Base-by-base conservation (phyloP, 2,797 vertebrate genomes). In the Sebastes hubbsi region DNA sequence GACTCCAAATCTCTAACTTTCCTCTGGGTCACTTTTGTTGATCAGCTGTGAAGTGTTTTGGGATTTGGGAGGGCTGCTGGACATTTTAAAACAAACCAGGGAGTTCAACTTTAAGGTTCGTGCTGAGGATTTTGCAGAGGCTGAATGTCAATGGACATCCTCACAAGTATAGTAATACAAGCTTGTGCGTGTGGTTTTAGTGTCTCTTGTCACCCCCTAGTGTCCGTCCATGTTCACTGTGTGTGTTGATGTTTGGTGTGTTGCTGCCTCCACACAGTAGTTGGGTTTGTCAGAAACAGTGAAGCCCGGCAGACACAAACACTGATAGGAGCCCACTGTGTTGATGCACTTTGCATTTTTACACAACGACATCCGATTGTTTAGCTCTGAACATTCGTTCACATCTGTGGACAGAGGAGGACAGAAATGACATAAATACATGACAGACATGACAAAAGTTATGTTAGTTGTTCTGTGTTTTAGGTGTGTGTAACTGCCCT, bases 331-430 rank as follows among this genome's bases (percentile, higher is more conserved):
- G 46, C 98, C 98, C 71, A 96, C 96, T 0, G 97, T 99, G 94
- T 99, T 99, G 87, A 99, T 97, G 94, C 98, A 99, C 68, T 97
- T 97, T 75, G 97, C 97, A 0, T 99, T 99, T 94, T 97, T 98
- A 95, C 98, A 99, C 86, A 99, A 95, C 4, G 97, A 98, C 98
- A 99, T 99, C 82, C 96, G 96, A 61, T 82, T 96, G 95, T 99
- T 99, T 80, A 99, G 92, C 90, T 99, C 98, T 0, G 87, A 96
- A 62, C 98, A 99, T 87, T 99, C 98, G 11, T 99, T 97, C 55
- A 99, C 98, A 89, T 99, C 98, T 99, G 95, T 38, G 90, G 70
- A 65, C 18, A 77, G 56, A 63, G 8, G 77, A 76, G 86, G 4
- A 84, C 78, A 34, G 5, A 67, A 2, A 49, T 55, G 1, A 29